Conservation (phyloP, 2,113 vertebrate species). For the Aptenodytes forsteri region DNA sequence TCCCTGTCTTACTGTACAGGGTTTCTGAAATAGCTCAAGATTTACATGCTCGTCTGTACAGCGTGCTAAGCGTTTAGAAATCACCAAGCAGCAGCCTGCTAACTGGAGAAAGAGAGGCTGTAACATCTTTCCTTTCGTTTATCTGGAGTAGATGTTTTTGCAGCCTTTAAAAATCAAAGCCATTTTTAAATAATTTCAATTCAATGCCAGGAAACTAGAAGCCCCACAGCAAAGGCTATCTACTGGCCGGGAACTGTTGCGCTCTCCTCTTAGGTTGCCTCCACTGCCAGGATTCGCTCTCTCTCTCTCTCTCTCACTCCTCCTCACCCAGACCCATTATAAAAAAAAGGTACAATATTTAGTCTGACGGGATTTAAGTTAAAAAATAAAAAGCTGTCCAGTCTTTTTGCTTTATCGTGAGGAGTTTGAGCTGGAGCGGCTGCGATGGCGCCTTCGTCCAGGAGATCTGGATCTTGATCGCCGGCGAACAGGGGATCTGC, state of each 20-base stretch:
- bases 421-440: slow-evolving; percentile 97
- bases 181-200: neutral
- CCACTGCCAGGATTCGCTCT: neutral
- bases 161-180: slow-evolving; percentile 35
- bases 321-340: slow-evolving; percentile 24
- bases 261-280: neutral
- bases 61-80: neutral
- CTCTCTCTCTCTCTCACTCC: neutral
- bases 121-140: neutral
- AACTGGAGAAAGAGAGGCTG: neutral
- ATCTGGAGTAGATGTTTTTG: neutral
- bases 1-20: neutral
- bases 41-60: neutral
- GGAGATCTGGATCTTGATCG: slow-evolving; percentile 91
- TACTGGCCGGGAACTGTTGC: neutral
- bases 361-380: slow-evolving; percentile 49
- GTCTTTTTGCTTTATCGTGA: slow-evolving; percentile 83
- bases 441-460: slow-evolving; percentile 91
- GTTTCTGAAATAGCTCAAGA: neutral
- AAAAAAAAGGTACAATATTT: slow-evolving; percentile 62
- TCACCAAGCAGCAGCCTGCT: slow-evolving; percentile 6
- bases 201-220: neutral
- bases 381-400: slow-evolving; percentile 52
- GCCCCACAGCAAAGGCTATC: neutral
- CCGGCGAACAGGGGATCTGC: slow-evolving; percentile 91